Percentiles rank a stretch among this genome's conserved stretches.
phyloP scores from a whole-genome alignment of 2,113 vertebrate species.

The Elaphurus davidianus region DNA sequence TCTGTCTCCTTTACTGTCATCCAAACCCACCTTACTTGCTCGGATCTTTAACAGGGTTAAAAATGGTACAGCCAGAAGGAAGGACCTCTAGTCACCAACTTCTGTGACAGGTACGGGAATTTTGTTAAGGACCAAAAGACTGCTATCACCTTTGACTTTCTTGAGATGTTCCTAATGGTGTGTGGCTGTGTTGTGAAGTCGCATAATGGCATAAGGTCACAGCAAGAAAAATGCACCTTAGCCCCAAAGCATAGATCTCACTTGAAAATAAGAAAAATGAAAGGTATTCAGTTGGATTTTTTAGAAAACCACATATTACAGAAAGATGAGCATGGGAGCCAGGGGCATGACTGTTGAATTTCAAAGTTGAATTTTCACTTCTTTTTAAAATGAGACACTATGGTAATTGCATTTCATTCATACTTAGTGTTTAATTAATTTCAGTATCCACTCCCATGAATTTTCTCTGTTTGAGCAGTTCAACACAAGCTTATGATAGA shows the following conservation, averaged over 20 bases:
- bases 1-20: not conserved
- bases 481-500: not conserved
- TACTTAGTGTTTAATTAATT: not conserved
- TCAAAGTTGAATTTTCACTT: not conserved
- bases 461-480: not conserved
- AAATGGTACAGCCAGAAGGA: conserved; percentile 4
- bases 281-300: not conserved
- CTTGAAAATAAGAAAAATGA: not conserved
- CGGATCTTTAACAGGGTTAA: conserved; percentile 56
- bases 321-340: not conserved
- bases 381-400: not conserved
- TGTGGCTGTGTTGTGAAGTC: not conserved
- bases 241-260: not conserved
- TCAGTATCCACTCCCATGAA: not conserved
- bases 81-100: not conserved
- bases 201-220: not conserved
- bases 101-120: conserved; percentile 1
- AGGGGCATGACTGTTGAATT: not conserved
- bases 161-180: not conserved
- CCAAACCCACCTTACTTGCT: conserved; percentile 18
- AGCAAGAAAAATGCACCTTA: not conserved
- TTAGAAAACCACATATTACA: not conserved
- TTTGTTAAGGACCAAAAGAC: conserved; percentile 17
- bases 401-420: not conserved
- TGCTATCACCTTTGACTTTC: not conserved